These are phyloP conservation scores for Holacanthella duospinosa DNA, from an alignment of 2,888 invertebrate genomes.

Conservation along the genomic window DNA sequence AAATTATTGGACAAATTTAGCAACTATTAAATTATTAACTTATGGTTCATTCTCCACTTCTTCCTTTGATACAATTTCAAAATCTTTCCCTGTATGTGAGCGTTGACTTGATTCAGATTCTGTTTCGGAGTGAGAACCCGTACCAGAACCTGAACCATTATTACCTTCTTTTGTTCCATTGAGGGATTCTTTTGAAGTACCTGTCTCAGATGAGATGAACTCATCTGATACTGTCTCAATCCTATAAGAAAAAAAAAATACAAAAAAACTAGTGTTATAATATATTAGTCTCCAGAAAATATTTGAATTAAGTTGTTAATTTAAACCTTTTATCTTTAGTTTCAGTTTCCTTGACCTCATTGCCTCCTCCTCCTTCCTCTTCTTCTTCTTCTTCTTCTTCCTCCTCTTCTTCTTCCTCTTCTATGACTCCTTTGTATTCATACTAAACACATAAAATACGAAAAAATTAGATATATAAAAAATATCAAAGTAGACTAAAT, in stretches of 20 bases:
- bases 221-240: no score
- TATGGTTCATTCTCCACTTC: no score
- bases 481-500: not conserved
- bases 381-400: conserved; percentile 38
- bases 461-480: not conserved
- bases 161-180: no score
- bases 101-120: conserved; percentile 66
- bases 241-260: no score
- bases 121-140: conserved; percentile 54
- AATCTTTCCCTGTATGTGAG: conserved; percentile 73
- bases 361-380: conserved; percentile 26
- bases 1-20: no score
- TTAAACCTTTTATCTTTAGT: conserved; percentile 4
- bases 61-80: conserved; percentile 66
- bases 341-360: not conserved
- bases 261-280: no score
- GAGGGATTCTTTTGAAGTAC: no score
- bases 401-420: conserved; percentile 59
- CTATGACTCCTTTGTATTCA: conserved; percentile 62
- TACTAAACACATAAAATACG: conserved; percentile 48
- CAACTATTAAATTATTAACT: no score
- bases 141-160: not conserved
- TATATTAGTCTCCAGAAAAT: not conserved
- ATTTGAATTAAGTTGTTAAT: not conserved
- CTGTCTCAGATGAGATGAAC: no score